Conservation (phyloP, 2,113 vertebrate genomes). For the Gavialis gangeticus region DNA sequence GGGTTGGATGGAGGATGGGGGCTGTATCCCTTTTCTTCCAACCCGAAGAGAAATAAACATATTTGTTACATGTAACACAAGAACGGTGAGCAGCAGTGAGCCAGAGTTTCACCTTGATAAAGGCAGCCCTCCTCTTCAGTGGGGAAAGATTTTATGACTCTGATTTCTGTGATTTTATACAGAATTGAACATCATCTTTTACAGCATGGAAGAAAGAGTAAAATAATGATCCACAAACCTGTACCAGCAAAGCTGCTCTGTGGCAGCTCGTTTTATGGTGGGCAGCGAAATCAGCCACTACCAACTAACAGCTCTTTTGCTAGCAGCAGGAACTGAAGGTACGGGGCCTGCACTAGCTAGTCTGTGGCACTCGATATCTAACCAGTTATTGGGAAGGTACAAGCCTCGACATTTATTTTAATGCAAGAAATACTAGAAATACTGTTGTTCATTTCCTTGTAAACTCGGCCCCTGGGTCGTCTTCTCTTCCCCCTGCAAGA, state of each 20-base stretch:
- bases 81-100: constrained; percentile 24
- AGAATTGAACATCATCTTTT: not conserved
- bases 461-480: not conserved
- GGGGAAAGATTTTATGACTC: not conserved
- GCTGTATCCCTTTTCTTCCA: constrained; percentile 31
- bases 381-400: not conserved
- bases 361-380: not conserved
- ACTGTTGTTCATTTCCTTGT: not conserved
- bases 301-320: not conserved
- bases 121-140: not conserved
- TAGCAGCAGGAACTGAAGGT: not conserved
- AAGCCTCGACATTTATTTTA: not conserved
- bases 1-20: constrained; percentile 14
- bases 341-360: not conserved
- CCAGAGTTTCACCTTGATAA: not conserved
- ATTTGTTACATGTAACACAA: constrained; percentile 36
- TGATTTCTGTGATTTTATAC: not conserved
- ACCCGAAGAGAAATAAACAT: not conserved
- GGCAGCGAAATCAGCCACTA: not conserved
- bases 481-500: not conserved
- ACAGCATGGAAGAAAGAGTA: not conserved
- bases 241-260: not conserved
- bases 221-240: not conserved
- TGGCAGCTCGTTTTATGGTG: not conserved
- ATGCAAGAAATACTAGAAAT: not conserved